Evolutionary conservation across 2,888 invertebrate genomes (phyloP), one percentile per base, ranked within the genome.

Genomic region (Eledone cirrhosa): DNA sequence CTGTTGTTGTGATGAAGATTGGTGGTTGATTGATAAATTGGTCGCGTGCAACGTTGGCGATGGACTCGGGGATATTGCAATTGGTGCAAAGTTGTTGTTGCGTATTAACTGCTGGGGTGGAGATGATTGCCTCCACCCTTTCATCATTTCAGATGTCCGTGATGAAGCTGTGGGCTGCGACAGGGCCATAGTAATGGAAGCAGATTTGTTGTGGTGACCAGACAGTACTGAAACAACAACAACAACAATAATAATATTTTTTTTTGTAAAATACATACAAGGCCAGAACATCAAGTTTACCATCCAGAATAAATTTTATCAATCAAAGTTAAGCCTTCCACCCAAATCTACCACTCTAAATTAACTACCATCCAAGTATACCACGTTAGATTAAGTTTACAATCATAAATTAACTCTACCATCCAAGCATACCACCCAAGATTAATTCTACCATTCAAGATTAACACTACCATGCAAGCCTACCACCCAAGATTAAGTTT

Each of bases 41-140:
- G 76, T 48, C 16, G 76, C 47, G 16, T 76, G 48, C 76, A 76
- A 33, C 13, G 76, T 48, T 8, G 76, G 47, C 11, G 76, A 76
- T 48, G 76, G 76, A 48, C 76, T 48, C 22, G 76, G 76, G 14
- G 76, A 76, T 48, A 76, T 76, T 19, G 76, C 48, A 48, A 76
- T 48, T 14, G 63, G 63, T 11, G 63, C 63, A 63, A 24, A 63
- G 27, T 2, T 2, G 41, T n/a, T n/a, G 33, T 72, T 31, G 0
- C 72, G 72, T 19, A 72, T 72, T 33, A 72, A 72, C 29, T 29
- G 72, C 72, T 72, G 72, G 4, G 72, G 72, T 16, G 72, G 72
- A 33, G 72, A 41, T 0, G 72, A 72, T 19, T 72, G 72, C 22
- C 41, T 72, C 72, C 72, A 72, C 19, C 31, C 72, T 2, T 41